A percentile compares a stretch with the other conserved stretches of the same genome.
These are phyloP conservation scores for Dryadula phaetusa DNA, from an alignment of 2,888 invertebrate genomes.

Conservation along the genomic window DNA sequence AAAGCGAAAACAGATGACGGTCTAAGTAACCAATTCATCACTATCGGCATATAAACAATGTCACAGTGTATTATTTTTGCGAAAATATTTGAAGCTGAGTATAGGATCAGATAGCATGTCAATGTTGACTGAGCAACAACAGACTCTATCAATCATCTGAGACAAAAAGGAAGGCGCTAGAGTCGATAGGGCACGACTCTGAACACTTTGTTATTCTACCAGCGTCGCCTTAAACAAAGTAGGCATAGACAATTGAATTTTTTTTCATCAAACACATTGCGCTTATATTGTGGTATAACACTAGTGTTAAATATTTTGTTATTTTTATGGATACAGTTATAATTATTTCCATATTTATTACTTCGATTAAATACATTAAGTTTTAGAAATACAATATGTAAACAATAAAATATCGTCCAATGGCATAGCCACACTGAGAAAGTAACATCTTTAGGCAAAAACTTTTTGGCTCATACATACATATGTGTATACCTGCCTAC, in stretches of 20 bases:
- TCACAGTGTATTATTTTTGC: conserved; percentile 28
- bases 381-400: background rate
- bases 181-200: conserved; percentile 67
- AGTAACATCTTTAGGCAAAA: background rate
- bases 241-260: conserved; percentile 33
- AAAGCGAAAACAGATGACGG: conserved; percentile 11
- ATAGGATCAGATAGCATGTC: conserved; percentile 54
- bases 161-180: conserved; percentile 68
- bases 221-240: conserved; percentile 36
- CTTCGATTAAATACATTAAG: background rate
- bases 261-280: conserved; percentile 3
- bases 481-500: conserved; percentile 8
- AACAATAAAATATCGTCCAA: background rate
- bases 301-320: background rate
- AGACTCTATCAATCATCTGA: conserved; percentile 68
- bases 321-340: too few species aligned
- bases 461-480: conserved; percentile 15
- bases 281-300: background rate
- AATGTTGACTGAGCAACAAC: conserved; percentile 59
- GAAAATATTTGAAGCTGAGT: conserved; percentile 31
- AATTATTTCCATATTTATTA: background rate
- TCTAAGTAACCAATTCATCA: conserved; percentile 25
- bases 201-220: conserved; percentile 58
- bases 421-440: background rate
- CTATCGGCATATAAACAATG: conserved; percentile 40